These are phyloP conservation scores for Muraenolepis orangiensis DNA, from an alignment of 2,797 vertebrate species.

Conservation along the genomic window DNA sequence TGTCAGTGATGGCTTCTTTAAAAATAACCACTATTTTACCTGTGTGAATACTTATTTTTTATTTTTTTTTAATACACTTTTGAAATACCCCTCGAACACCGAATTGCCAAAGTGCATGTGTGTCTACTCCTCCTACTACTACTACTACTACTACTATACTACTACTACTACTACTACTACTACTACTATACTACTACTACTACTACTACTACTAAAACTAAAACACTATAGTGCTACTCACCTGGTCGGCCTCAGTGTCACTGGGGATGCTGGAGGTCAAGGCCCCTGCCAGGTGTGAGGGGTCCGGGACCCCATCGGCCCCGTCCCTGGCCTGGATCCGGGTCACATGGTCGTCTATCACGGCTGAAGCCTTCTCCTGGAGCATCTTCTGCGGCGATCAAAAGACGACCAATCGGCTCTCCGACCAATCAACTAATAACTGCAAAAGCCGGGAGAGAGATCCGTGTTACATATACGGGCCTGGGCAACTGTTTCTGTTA, in stretches of 20 bases:
- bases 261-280: constrained; percentile 78
- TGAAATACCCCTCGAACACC: neutral
- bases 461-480: neutral
- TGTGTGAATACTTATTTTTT: neutral
- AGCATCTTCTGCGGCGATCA: constrained; percentile 86
- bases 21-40: neutral
- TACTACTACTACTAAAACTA: no score
- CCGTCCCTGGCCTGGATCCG: constrained; percentile 74
- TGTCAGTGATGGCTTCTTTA: neutral
- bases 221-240: no score
- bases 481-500: neutral
- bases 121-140: no score
- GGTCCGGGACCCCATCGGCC: constrained; percentile 74
- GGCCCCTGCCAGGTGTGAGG: constrained; percentile 76
- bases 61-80: neutral
- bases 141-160: no score
- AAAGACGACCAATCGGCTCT: constrained; percentile 47
- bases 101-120: neutral
- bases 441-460: constrained; percentile 6
- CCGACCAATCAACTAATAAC: constrained; percentile 29
- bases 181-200: no score
- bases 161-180: no score
- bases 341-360: constrained; percentile 84
- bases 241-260: constrained; percentile 84
- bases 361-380: constrained; percentile 92